Conservation (phyloP, 2,113 vertebrate species). For the Pyxicephalus adspersus region DNA sequence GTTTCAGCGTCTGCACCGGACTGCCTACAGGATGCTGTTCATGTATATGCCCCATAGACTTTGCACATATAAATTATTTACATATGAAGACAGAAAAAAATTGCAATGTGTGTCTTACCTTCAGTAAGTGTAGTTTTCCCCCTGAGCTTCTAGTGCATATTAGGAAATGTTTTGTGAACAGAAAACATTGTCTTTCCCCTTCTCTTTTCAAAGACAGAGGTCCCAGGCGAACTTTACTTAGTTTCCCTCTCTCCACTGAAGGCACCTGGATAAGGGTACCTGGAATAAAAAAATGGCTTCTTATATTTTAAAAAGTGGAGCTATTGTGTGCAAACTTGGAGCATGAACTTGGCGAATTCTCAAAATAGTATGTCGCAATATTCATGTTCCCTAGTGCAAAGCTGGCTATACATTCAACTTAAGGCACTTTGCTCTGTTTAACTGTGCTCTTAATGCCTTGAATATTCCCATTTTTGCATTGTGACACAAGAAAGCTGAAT, state of each 20-base stretch:
- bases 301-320: neutral
- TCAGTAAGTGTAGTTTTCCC: slow-evolving; percentile 95
- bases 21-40: too few relatives aligned
- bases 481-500: too few relatives aligned
- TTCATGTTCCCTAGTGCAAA: too few relatives aligned
- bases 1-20: too few relatives aligned
- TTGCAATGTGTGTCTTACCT: slow-evolving; percentile 73
- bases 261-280: slow-evolving; percentile 98
- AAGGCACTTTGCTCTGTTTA: too few relatives aligned
- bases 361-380: too few relatives aligned
- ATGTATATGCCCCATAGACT: too few relatives aligned
- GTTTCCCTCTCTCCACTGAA: slow-evolving; percentile 94
- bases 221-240: slow-evolving; percentile 95
- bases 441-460: too few relatives aligned
- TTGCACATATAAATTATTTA: neutral
- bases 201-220: slow-evolving; percentile 96
- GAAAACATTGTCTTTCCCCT: slow-evolving; percentile 97
- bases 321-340: too few relatives aligned
- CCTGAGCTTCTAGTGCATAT: slow-evolving; percentile 98
- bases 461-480: too few relatives aligned
- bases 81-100: neutral
- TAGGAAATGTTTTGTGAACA: slow-evolving; percentile 97
- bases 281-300: slow-evolving; percentile 62
- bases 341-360: too few relatives aligned
- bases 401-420: too few relatives aligned